Evolutionary conservation across 2,888 invertebrate genomes (phyloP).

Genomic region (Diarsia mendica): DNA sequence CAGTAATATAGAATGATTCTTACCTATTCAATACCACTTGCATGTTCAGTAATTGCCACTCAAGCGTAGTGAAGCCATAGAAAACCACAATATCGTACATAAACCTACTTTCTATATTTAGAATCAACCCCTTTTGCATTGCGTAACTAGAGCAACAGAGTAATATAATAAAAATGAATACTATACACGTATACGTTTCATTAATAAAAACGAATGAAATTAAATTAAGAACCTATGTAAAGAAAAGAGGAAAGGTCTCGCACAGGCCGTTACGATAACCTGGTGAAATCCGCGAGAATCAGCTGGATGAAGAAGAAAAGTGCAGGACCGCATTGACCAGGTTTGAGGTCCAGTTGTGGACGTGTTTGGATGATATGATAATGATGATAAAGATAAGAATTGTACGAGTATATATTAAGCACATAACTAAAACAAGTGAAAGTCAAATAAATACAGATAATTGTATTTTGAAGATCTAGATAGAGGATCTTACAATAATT

Average conservation of each 20-base stretch:
- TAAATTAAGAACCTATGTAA: neutral
- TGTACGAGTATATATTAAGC: neutral
- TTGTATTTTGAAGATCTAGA: slow-evolving; percentile 4
- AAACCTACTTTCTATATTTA: slow-evolving; percentile 50
- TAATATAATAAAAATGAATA: slow-evolving; percentile 23
- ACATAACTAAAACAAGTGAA: slow-evolving; percentile 16
- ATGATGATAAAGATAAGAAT: neutral
- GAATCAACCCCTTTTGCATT: slow-evolving; percentile 49
- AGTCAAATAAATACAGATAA: slow-evolving; percentile 13
- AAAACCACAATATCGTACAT: slow-evolving; percentile 48
- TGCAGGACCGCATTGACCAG: too few relatives aligned
- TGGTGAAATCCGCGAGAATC: neutral
- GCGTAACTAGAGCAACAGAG: slow-evolving; percentile 20
- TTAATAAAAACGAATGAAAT: neutral
- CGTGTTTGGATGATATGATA: neutral
- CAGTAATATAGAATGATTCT: slow-evolving; percentile 17
- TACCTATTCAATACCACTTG: slow-evolving; percentile 7
- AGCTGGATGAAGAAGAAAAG: too few relatives aligned
- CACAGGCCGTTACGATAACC: neutral
- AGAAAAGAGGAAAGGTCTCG: neutral
- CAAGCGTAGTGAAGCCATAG: slow-evolving; percentile 49
- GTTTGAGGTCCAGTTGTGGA: neutral
- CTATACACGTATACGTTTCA: neutral
- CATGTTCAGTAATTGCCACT: slow-evolving; percentile 29
- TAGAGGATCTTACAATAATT: slow-evolving; percentile 4